Evolutionary conservation across 2,888 invertebrate genomes (phyloP), one percentile per base, ranked within the genome.

Genomic region (Hypolimnas misippus): DNA sequence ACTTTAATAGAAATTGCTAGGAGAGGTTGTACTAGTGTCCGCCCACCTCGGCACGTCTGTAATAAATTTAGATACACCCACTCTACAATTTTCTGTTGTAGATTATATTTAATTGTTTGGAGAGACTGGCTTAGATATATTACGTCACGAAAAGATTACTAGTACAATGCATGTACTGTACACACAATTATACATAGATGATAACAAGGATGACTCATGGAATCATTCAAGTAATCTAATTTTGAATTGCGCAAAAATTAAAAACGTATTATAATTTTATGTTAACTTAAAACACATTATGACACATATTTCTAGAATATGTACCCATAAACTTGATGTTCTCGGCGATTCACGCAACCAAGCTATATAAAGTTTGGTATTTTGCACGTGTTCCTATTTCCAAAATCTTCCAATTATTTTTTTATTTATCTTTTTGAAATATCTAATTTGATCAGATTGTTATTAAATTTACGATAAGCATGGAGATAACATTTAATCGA

Each of bases 21-120:
- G 54, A 35, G 52, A 50, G 51, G 55, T 55, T 60, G 60, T 63
- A 58, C 60, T 46, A 42, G 50, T 46, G 57, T 33, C 46, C 62
- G 59, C 73, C 74, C 70, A 73, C 74, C 57, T 63, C 54, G 63
- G 62, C 67, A 65, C 66, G 62, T 68, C 64, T 64, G 51, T 69
- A 71, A 71, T 78, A 82, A 77, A 83, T 77, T 75, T 83, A 84
- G 79, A 78, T 68, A 80, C 78, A 75, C 81, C 80, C 77, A 82
- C 82, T 67, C 59, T 52, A 65, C 25, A 49, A 14, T 49, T 49
- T 49, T 49, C n/a, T 25, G 7, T 25, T 49, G 6, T 42, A 14
- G 3, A 44, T 7, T 19, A 40, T 16, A 19, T 44, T 44, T 19
- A 21, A 46, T 46, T 46, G 12, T 21, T 21, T 6, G 8, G 8